Conservation (phyloP, 2,797 vertebrate genomes). For the Eulemur albifrons region DNA sequence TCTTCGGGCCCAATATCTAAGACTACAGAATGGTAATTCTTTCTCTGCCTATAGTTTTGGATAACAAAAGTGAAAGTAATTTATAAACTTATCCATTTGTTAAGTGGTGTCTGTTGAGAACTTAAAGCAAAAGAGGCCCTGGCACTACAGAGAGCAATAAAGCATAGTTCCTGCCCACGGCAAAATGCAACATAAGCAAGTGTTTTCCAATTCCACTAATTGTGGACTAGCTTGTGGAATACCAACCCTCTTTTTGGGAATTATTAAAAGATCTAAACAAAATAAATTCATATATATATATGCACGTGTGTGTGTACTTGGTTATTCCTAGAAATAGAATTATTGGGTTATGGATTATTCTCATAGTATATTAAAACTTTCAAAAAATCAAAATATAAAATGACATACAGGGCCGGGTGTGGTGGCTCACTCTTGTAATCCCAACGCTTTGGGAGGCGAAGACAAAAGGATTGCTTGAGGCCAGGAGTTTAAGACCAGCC, state of each 20-base stretch:
- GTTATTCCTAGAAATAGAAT: neutral
- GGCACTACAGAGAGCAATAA: neutral
- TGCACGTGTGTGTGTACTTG: neutral
- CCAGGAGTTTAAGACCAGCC: too few species aligned
- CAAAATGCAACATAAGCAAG: neutral
- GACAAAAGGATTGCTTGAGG: too few species aligned
- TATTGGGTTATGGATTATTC: neutral
- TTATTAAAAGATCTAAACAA: neutral
- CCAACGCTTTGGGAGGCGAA: too few species aligned
- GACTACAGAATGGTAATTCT: neutral
- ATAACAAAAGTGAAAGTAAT: constrained; percentile 10
- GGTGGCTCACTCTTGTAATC: too few species aligned
- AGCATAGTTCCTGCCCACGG: neutral
- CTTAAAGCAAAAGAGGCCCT: neutral
- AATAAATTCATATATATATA: neutral
- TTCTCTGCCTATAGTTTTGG: neutral
- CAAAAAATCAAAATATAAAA: neutral
- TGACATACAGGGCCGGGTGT: neutral
- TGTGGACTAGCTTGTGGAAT: neutral
- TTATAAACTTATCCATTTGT: neutral
- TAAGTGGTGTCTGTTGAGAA: neutral
- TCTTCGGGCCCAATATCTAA: neutral
- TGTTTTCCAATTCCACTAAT: neutral
- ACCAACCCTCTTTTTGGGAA: neutral
- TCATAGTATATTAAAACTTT: neutral